Percentiles rank a stretch among this genome's conserved stretches.
Conservation (phyloP, 2,797 vertebrate genomes). For the Thaleichthys pacificus region DNA sequence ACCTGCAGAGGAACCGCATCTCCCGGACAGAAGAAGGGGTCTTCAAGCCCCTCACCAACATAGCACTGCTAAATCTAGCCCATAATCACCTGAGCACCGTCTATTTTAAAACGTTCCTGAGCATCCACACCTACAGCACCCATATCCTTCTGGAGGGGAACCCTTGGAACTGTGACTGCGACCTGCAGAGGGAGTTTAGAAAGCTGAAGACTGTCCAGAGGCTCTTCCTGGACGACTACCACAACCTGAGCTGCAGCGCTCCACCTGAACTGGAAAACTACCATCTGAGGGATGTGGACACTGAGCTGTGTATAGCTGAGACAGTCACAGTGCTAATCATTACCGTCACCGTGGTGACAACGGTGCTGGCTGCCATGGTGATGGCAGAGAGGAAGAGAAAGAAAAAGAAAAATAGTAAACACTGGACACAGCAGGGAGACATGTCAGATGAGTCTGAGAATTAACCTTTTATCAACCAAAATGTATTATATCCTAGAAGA, state of each 20-base stretch:
- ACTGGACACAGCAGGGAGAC: slow-evolving; percentile 75
- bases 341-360: slow-evolving; percentile 76
- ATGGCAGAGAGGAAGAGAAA: slow-evolving; percentile 81
- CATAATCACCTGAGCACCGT: slow-evolving; percentile 68
- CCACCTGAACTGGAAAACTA: slow-evolving; percentile 60
- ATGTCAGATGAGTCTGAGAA: slow-evolving; percentile 72
- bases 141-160: slow-evolving; percentile 78
- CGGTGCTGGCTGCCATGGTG: slow-evolving; percentile 79
- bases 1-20: slow-evolving; percentile 74
- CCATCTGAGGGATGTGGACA: slow-evolving; percentile 69
- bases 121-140: slow-evolving; percentile 76
- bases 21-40: slow-evolving; percentile 52
- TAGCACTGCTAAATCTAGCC: slow-evolving; percentile 73
- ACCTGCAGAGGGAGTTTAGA: slow-evolving; percentile 79
- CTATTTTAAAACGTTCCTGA: slow-evolving; percentile 77
- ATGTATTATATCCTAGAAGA: too few relatives aligned
- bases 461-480: slow-evolving; percentile 36
- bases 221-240: slow-evolving; percentile 78
- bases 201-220: slow-evolving; percentile 76
- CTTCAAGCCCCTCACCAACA: slow-evolving; percentile 73
- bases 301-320: slow-evolving; percentile 79
- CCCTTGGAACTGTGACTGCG: slow-evolving; percentile 82
- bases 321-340: slow-evolving; percentile 83
- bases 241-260: slow-evolving; percentile 69
- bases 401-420: slow-evolving; percentile 68